Evolutionary conservation across 2,888 invertebrate species (phyloP).

Genomic region (Limnephilus auricula): DNA sequence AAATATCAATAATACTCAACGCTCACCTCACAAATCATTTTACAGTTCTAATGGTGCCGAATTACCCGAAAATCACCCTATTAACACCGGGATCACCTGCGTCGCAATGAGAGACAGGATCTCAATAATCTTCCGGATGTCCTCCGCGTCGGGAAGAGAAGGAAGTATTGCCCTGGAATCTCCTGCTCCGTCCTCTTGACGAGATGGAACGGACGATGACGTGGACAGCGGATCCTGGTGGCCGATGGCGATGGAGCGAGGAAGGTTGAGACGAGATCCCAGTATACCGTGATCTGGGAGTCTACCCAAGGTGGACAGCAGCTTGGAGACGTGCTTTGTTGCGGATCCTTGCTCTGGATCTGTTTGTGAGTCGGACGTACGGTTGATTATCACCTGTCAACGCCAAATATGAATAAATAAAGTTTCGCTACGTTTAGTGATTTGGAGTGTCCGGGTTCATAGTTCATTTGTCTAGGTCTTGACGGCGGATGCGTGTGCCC

Average conservation of each 20-base stretch:
- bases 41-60: neutral
- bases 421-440: too few relatives aligned
- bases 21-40: neutral
- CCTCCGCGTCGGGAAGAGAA: conserved; percentile 49
- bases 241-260: neutral
- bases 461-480: too few relatives aligned
- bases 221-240: neutral
- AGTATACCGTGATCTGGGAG: conserved; percentile 10
- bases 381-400: conserved; percentile 19
- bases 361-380: neutral
- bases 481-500: too few relatives aligned
- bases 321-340: conserved; percentile 14
- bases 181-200: neutral
- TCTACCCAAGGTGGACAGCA: neutral
- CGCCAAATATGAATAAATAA: neutral
- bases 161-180: conserved; percentile 3
- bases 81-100: conserved; percentile 43
- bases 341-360: neutral
- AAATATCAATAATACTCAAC: neutral
- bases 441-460: neutral
- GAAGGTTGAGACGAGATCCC: neutral
- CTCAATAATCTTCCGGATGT: conserved; percentile 53
- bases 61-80: neutral
- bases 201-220: neutral
- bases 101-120: conserved; percentile 54